phyloP scores from a whole-genome alignment of 2,888 invertebrate species.

The Penaeus monodon region DNA sequence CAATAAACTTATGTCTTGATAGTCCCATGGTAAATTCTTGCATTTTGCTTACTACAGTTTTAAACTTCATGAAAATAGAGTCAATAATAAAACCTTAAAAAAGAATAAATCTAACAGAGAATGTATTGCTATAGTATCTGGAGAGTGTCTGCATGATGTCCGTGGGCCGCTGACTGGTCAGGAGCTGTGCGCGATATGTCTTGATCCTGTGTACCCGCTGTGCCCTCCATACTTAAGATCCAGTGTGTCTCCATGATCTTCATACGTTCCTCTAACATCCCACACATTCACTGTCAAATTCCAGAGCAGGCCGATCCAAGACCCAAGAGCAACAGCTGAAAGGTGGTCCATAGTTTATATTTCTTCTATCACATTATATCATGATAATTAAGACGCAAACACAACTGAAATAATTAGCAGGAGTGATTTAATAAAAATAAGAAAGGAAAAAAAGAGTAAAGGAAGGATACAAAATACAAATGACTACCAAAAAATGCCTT shows the following conservation, averaged over 20 bases:
- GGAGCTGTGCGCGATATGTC: conserved; percentile 79
- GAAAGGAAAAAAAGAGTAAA: too few species aligned
- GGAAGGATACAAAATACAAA: too few species aligned
- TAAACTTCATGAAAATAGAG: background rate
- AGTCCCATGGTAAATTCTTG: too few species aligned
- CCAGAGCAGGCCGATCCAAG: conserved; percentile 79
- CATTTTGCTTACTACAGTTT: background rate
- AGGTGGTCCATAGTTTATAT: background rate
- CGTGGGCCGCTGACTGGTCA: conserved; percentile 95
- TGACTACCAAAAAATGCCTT: too few species aligned
- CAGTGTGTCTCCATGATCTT: conserved; percentile 97
- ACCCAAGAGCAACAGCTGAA: conserved; percentile 89
- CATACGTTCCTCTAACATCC: conserved; percentile 95
- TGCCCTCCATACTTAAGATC: conserved; percentile 97
- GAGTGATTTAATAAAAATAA: too few species aligned
- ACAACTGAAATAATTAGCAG: too few species aligned
- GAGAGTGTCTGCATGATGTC: conserved; percentile 99
- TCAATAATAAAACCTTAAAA: background rate
- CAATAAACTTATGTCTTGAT: too few species aligned
- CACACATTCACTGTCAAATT: conserved; percentile 95
- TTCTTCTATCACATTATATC: background rate
- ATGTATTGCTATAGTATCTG: conserved; percentile 97
- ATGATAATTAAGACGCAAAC: too few species aligned
- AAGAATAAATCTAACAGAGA: conserved; percentile 72
- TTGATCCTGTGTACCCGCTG: conserved; percentile 93